These are phyloP conservation scores for Paraescarpia echinospica DNA, from an alignment of 1,140 invertebrate species.

Conservation along the genomic window DNA sequence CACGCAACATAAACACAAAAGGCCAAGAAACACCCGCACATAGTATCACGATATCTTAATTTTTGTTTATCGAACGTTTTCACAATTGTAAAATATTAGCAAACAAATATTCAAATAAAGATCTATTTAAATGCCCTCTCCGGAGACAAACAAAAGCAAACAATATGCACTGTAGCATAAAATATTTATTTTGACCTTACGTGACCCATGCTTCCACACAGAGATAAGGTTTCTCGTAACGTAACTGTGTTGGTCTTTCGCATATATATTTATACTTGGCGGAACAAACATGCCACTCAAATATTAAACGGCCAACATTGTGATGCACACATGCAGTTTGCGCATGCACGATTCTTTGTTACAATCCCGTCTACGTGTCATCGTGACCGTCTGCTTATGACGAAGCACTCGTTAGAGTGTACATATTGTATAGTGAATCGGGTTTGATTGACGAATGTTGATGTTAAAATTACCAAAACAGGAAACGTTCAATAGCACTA, in stretches of 20 bases:
- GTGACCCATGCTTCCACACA: neutral
- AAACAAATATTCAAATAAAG: neutral
- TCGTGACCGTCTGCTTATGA: neutral
- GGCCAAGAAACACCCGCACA: neutral
- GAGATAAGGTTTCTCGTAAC: neutral
- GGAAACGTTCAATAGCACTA: neutral
- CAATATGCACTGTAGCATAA: neutral
- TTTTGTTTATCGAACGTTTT: neutral
- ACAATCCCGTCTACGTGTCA: neutral
- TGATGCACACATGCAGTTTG: neutral
- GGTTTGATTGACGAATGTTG: neutral
- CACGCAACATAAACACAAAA: neutral
- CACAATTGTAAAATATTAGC: neutral
- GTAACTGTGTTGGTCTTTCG: neutral
- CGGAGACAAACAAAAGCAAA: neutral
- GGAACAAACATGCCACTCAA: neutral
- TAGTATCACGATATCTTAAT: neutral
- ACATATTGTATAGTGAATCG: neutral
- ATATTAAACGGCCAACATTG: neutral
- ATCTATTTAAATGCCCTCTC: neutral
- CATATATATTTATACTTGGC: too few relatives aligned
- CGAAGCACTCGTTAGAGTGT: neutral
- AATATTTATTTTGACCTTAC: neutral
- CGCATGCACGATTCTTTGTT: neutral
- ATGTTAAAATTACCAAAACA: neutral